phyloP scores from a whole-genome alignment of 2,797 vertebrate species.

The Eulemur mongoz region DNA sequence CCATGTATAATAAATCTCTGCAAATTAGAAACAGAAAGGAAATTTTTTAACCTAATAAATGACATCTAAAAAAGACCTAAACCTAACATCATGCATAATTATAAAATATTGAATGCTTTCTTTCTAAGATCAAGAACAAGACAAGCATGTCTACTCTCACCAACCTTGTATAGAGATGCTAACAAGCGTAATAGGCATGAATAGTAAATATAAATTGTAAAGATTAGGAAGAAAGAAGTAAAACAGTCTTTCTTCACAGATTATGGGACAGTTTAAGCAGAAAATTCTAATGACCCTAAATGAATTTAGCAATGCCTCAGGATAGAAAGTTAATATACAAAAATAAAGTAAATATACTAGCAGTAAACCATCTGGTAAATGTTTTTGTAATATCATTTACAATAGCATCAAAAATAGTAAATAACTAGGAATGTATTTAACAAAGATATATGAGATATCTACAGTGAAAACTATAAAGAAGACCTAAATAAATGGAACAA shows the following conservation, averaged over 20 bases:
- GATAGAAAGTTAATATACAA: not conserved
- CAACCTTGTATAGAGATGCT: not conserved
- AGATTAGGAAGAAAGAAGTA: not conserved
- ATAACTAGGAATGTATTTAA: not conserved
- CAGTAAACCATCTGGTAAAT: not conserved
- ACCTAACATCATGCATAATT: not conserved
- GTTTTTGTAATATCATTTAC: not conserved
- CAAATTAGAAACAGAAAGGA: not conserved
- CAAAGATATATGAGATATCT: not conserved
- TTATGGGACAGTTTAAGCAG: not conserved
- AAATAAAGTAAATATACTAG: conserved; percentile 20
- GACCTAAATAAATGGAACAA: conserved; percentile 17
- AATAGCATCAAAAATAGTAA: conserved; percentile 2
- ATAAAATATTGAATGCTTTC: not conserved
- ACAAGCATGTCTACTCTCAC: not conserved
- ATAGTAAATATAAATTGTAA: not conserved
- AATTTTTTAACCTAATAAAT: not conserved
- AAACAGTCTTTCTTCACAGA: not conserved
- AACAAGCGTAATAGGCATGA: not conserved
- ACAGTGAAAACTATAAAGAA: not conserved
- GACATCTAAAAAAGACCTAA: not conserved
- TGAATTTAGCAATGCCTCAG: not conserved
- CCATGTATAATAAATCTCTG: not conserved
- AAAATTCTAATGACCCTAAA: conserved; percentile 2
- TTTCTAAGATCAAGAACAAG: not conserved